Evolutionary conservation across 1,140 invertebrate species (phyloP), one percentile per base, ranked within the genome.

Genomic region (Triops longicaudatus): DNA sequence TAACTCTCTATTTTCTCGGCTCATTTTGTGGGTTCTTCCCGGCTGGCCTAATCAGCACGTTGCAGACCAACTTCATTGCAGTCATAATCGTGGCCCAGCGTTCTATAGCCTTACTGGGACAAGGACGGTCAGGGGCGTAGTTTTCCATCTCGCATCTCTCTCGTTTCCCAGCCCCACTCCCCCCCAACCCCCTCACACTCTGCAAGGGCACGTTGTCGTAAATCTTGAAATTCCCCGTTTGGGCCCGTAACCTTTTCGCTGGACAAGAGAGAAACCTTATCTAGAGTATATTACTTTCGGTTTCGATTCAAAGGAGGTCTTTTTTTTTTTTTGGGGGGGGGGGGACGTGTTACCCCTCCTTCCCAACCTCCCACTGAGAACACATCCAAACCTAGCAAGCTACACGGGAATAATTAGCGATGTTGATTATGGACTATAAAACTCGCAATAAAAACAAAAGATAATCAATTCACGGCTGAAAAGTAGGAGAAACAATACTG

Each of bases 121-220:
- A 63, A 63, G 50, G 50, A 63, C 50, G 50, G 50, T 63, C 50
- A 63, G 50, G 50, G 50, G 50, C 50, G 50, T 63, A 63, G 50
- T 63, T 63, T 63, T 63, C 50, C 50, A 63, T 63, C 50, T 63
- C 50, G 50, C 50, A 63, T 63, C 50, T 0, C 31, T 37, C 31
- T 37, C 31, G 2, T 37, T 37, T 37, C 2, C 31, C 7, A 2
- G 31, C 31, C 31, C 31, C 2, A 7, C 31, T 37, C 31, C 7
- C 31, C 10, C 50, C 17, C 50, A 14, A n/a, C 50, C 50, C 7
- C n/a, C n/a, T n/a, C n/a, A n/a, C n/a, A n/a, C n/a, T n/a, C n/a
- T n/a, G n/a, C n/a, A n/a, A n/a, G n/a, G 50, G 17, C 50, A 63
- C 50, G 50, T 63, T 22, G 50, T 63, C 50, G 22, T 63, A 63